Evolutionary conservation across 2,888 invertebrate species (phyloP).

Genomic region (Nephrotoma appendiculata): DNA sequence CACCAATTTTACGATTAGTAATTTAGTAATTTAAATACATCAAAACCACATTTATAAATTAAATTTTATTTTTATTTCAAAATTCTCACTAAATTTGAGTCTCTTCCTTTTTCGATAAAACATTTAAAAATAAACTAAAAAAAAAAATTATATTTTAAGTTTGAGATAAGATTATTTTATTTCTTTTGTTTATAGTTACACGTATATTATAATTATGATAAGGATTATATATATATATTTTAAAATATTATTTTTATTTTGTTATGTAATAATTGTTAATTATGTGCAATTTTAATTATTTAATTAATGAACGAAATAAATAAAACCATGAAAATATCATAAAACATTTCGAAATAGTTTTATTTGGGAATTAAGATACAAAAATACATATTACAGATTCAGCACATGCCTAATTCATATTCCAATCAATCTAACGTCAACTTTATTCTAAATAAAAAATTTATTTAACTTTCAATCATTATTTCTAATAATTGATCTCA

Average conservation of each 20-base stretch:
- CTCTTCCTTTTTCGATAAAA: slow-evolving; percentile 2
- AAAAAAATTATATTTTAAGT: not conserved
- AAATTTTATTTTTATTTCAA: not conserved
- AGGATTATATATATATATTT: not conserved
- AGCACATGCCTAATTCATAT: not conserved
- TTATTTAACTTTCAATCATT: not conserved
- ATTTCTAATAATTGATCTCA: not conserved
- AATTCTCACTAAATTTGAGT: not conserved
- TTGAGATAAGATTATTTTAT: not conserved
- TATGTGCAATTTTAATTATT: slow-evolving; percentile 2
- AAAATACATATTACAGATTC: too few relatives aligned
- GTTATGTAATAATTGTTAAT: slow-evolving; percentile 1
- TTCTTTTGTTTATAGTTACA: not conserved
- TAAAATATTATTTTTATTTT: slow-evolving; percentile 1
- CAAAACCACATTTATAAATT: not conserved
- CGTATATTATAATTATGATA: not conserved
- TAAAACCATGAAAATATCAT: not conserved
- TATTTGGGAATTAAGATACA: too few relatives aligned
- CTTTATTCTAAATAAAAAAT: not conserved
- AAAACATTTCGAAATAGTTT: not conserved
- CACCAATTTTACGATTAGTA: not conserved
- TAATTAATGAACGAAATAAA: not conserved
- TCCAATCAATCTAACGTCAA: not conserved
- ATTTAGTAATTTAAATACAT: not conserved
- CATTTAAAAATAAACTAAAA: not conserved